Base-by-base conservation (phyloP, 2,797 vertebrate genomes). In the Syngnathus rostellatus region DNA sequence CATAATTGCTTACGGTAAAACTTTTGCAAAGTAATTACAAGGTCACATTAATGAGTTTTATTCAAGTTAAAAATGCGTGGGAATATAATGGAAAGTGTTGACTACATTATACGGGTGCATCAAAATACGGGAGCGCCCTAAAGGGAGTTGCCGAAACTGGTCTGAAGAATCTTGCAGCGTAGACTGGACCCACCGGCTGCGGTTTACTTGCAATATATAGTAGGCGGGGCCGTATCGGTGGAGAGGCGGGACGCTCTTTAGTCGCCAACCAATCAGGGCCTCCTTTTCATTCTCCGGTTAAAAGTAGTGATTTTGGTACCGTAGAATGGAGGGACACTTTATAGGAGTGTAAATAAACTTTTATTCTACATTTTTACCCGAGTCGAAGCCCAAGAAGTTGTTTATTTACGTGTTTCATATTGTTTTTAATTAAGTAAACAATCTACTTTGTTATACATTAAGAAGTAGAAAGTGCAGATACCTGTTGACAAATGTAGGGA, bases 1-100 rank as follows among this genome's bases (percentile, higher is more conserved):
- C 79, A 82, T 82, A 9, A 60, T 69, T 11, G 3, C 9, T 62
- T 14, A 31, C 41, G 2, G 11, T 62, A 25, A 17, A 62, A 62
- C 21, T 62, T 62, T 25, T 1, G 7, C 60, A 14, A 62, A 40
- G 8, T 54, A 25, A 4, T 19, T 58, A 16, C 55, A 6, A 31
- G 16, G 14, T 58, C 31, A 58, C 55, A 58, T 58, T 16, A 37
- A 6, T 14, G 31, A 14, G 7, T 58, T 37, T 38, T 37, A 37
- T 58, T 17, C 19, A 58, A 37, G 14, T 38, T 58, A 53, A 21
- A 53, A 53, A 53, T 53, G 4, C 16, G 50, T 53, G 10, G 11
- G 8, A 8, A 9, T 3, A 53, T 1, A 21, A 19, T 53, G 8
- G n/a, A n/a, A 53, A 53, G 50, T 53, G 50, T 53, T 11, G 50